A percentile compares a stretch with the other conserved stretches of the same genome.
These are phyloP conservation scores for Ruditapes philippinarum DNA, from an alignment of 1,140 invertebrate species.

Conservation along the genomic window DNA sequence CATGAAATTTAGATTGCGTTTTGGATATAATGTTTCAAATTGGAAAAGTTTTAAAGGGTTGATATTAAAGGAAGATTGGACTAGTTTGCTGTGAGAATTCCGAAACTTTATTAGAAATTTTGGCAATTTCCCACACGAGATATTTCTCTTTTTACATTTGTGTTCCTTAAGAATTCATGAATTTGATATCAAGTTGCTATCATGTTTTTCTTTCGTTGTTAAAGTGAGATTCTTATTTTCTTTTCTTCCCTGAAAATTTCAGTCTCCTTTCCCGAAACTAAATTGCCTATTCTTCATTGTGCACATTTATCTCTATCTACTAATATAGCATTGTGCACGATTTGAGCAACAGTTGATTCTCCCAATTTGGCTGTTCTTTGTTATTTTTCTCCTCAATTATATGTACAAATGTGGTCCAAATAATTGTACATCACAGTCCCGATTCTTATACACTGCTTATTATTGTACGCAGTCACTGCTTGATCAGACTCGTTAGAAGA, in stretches of 20 bases:
- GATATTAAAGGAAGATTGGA: conserved; percentile 13
- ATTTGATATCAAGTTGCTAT: no score
- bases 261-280: no score
- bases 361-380: background rate
- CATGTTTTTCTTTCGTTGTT: no score
- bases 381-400: background rate
- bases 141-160: no score
- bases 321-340: background rate
- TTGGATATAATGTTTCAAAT: conserved; percentile 14
- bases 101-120: background rate
- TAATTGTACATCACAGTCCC: background rate
- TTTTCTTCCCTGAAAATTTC: no score
- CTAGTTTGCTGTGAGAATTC: background rate
- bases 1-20: conserved; percentile 27
- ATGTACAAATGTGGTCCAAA: background rate
- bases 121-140: background rate
- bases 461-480: conserved; percentile 14
- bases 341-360: background rate
- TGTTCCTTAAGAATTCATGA: no score
- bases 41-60: background rate
- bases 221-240: no score
- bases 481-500: conserved; percentile 14
- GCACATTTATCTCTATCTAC: background rate
- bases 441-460: background rate
- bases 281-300: no score